phyloP scores from a whole-genome alignment of 30 jellyfish, hydroid and myxozoan genomes.

The Chironex yamaguchii region DNA sequence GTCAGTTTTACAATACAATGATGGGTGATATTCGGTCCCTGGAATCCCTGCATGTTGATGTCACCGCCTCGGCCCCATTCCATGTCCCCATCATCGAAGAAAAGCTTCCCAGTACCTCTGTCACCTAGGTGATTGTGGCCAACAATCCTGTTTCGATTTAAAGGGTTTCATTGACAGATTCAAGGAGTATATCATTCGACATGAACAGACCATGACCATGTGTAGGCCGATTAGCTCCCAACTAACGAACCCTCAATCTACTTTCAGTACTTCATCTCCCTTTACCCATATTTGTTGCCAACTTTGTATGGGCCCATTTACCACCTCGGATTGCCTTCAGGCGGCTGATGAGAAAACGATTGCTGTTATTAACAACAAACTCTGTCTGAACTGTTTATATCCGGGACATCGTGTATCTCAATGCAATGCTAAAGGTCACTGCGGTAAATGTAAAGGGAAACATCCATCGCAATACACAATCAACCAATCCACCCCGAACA shows the following conservation, averaged over 20 bases:
- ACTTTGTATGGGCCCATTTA: conserved; percentile 42
- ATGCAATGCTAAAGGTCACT: conserved; percentile 2
- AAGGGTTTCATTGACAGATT: conserved; percentile 11
- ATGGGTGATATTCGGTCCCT: conserved; percentile 60
- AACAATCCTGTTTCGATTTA: background rate
- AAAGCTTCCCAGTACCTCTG: conserved; percentile 38
- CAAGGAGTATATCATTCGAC: conserved; percentile 17
- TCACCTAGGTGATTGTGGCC: conserved; percentile 32
- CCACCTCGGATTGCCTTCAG: conserved; percentile 17
- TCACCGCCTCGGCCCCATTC: conserved; percentile 56
- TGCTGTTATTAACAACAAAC: background rate
- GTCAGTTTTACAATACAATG: conserved; percentile 29
- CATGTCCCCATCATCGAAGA: conserved; percentile 33
- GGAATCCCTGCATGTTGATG: conserved; percentile 21
- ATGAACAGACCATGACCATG: conserved; percentile 23
- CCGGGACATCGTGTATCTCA: conserved; percentile 57
- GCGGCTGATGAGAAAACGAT: conserved; percentile 21
- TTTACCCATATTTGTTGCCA: conserved; percentile 15
- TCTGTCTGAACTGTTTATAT: conserved; percentile 45
- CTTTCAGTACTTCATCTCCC: conserved; percentile 24
- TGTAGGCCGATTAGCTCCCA: conserved; percentile 1
- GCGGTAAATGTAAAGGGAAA: background rate
- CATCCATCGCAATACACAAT: too few relatives aligned
- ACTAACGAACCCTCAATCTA: background rate
- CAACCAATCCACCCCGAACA: too few relatives aligned